phyloP scores from a whole-genome alignment of 2,113 vertebrate genomes.

The Lagopus muta region DNA sequence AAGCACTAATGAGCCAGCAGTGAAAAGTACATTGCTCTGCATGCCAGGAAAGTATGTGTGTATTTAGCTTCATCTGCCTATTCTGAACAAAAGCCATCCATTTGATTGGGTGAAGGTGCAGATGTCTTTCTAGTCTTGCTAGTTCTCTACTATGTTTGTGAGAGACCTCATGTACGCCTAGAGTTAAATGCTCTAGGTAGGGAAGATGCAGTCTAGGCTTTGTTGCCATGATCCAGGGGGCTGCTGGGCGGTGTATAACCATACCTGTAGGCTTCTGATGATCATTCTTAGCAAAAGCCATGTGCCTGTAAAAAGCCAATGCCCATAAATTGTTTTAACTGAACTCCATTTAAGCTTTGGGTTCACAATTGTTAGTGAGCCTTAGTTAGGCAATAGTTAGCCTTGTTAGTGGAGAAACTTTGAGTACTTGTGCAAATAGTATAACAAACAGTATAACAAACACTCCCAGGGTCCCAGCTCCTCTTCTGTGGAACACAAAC shows the following conservation, averaged over 20 bases:
- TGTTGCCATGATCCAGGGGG: not conserved
- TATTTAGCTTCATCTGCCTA: not conserved
- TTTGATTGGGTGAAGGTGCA: not conserved
- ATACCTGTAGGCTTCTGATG: not conserved
- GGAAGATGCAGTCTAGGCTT: not conserved
- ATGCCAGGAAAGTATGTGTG: not conserved
- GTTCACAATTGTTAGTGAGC: not conserved
- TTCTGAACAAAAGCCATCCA: not conserved
- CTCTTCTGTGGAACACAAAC: not conserved
- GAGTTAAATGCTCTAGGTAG: not conserved
- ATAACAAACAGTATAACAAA: rapidly evolving
- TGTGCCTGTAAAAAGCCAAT: not conserved
- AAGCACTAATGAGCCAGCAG: not conserved
- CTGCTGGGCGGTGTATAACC: not conserved
- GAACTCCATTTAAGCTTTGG: not conserved
- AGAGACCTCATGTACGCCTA: not conserved
- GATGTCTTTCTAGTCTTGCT: not conserved
- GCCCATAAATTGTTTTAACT: not conserved
- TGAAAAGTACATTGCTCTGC: not conserved
- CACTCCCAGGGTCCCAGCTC: not conserved
- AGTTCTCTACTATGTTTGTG: not conserved
- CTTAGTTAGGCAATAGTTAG: too few species aligned
- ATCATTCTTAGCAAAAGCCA: not conserved
- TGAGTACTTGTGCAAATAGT: not conserved
- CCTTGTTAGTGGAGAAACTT: not conserved